Base-by-base conservation (phyloP, 2,797 vertebrate genomes). In the Epinephelus coioides region DNA sequence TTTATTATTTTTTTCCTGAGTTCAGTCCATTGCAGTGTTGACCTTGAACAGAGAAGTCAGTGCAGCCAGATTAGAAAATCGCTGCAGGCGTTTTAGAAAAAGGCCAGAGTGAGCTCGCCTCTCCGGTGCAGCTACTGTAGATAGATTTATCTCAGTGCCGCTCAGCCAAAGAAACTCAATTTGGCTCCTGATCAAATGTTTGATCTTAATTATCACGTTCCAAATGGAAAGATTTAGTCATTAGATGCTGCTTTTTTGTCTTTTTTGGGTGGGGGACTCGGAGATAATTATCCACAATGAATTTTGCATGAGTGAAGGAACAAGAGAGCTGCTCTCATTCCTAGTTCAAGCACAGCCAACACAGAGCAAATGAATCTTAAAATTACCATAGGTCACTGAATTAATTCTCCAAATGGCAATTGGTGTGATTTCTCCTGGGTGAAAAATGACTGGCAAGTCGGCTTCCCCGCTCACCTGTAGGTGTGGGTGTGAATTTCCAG, bases 381-480 rank as follows among this genome's bases (percentile, higher is more conserved):
- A 87, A 96, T 96, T 95, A 95, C 87, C 94, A 90, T 95, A 96
- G 96, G 96, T 97, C 95, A 96, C 92, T 97, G 96, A 97, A 95
- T 97, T 96, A 89, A 97, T 97, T 95, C 95, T 93, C 88, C 91
- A 96, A 96, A 96, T 96, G 91, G 90, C 94, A 94, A 91, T 95
- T 92, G 95, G 91, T 89, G 92, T 92, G 83, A 93, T 96, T 96
- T 92, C 95, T 95, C 94, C 75, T 76, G 93, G 90, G 87, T 66
- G 91, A 46, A 70, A 40, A 62, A 21, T 72, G 85, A 88, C 62
- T 76, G 84, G 84, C 92, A 91, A 72, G 86, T 81, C 91, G 76
- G 86, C 83, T 71, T 81, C 87, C 90, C 86, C 34, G 80, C 87
- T 93, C 94, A 93, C 79, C 91, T 89, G 89, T 74, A 68, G 78